Base-by-base conservation (phyloP, 2,113 vertebrate genomes). In the Antidorcas marsupialis region DNA sequence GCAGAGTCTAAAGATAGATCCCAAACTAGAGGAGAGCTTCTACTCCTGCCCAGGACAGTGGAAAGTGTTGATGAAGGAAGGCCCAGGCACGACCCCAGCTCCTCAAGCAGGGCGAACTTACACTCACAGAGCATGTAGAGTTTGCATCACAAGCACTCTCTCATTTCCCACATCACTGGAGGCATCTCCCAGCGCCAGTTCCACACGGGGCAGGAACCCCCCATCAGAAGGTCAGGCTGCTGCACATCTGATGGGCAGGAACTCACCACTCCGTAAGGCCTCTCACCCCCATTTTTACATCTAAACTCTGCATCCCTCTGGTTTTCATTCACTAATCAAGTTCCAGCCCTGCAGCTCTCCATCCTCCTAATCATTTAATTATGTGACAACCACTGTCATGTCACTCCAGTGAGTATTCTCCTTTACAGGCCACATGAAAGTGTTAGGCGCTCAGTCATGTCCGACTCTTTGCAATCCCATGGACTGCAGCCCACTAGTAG, bases 221-320 rank as follows among this genome's bases (percentile, higher is more conserved):
- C 71, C 13, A 6, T 47, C 28, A 74, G 71, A 47, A 74, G 87
- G 36, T 67, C 78, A 89, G n/a, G 71, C 39, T 78, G 55, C n/a
- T 47, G 45, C 10, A 4, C 57, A 19, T n/a, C 47, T 78, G 39
- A 36, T 4, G 21, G n/a, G 30, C 50, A 62, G 55, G 25, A 19
- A 13, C 27, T 45, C 50, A 15, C 30, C 0, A 1, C n/a, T 15
- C 74, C 1, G 0, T 25, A 50, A 60, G 53, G 19, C 28, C 33
- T 47, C 62, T 55, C 1, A 2, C 33, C 36, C n/a, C 43, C 47
- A 36, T 21, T 28, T 92, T 62, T 33, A 50, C 50, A 45, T 57
- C 10, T 30, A 47, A 76, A 8, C 5, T 15, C 82, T 33, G 17
- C 8, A 33, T 33, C 19, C 5, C 8, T 92, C 11, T 33, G 27